Evolutionary conservation across 2,888 invertebrate genomes (phyloP).

Genomic region (Cantharis nigra): DNA sequence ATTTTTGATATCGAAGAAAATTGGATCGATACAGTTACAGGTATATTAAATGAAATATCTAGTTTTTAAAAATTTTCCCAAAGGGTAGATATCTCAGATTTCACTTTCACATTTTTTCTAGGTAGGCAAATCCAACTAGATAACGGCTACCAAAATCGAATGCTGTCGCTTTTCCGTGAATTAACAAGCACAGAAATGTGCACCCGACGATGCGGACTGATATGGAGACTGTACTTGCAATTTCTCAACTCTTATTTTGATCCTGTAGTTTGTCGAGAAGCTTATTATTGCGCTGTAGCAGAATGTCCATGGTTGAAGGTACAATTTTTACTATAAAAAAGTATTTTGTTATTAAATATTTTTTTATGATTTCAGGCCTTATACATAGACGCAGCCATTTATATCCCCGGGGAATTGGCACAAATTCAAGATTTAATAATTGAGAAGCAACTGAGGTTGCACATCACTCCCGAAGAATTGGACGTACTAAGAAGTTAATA

Average conservation of each 20-base stretch:
- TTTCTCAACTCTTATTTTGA: constrained; percentile 58
- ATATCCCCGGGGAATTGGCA: constrained; percentile 65
- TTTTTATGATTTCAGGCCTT: constrained; percentile 54
- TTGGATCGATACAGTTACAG: constrained; percentile 48
- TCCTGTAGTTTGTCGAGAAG: constrained; percentile 50
- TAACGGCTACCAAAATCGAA: constrained; percentile 47
- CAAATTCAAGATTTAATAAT: constrained; percentile 76
- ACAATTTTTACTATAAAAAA: constrained; percentile 22
- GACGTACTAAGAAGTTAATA: constrained; percentile 62
- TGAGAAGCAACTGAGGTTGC: constrained; percentile 74
- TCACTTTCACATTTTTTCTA: constrained; percentile 32
- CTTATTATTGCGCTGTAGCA: constrained; percentile 62
- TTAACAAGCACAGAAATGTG: constrained; percentile 49
- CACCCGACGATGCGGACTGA: constrained; percentile 59
- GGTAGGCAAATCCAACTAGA: constrained; percentile 43
- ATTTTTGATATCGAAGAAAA: constrained; percentile 44
- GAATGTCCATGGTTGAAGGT: constrained; percentile 69
- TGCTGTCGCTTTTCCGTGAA: constrained; percentile 49
- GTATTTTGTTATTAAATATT: constrained; percentile 2
- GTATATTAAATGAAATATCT: constrained; percentile 36
- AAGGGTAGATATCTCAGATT: no score
- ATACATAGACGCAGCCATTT: constrained; percentile 68
- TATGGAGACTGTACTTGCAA: constrained; percentile 68
- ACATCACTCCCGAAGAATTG: constrained; percentile 77
- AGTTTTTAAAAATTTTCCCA: background rate